Percentiles rank a stretch among this genome's conserved stretches.
Conservation (phyloP, 2,888 invertebrate genomes). For the Patella ulyssiponensis region DNA sequence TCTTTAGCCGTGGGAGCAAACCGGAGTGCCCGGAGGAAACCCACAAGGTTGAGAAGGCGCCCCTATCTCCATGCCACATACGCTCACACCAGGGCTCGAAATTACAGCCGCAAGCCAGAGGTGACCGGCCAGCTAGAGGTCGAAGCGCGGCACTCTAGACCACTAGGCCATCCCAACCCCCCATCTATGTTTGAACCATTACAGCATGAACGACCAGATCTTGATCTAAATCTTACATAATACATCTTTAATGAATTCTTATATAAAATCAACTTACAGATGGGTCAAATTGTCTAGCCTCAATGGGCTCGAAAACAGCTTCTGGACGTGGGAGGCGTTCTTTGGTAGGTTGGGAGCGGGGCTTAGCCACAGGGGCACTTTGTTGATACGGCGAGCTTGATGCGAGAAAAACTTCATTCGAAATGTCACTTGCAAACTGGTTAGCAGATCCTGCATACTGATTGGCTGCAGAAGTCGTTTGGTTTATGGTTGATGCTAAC, state of each 20-base stretch:
- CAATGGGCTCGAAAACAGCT: slow-evolving; percentile 38
- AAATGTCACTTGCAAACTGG: slow-evolving; percentile 11
- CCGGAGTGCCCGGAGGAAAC: too few relatives aligned
- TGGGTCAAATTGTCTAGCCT: slow-evolving; percentile 33
- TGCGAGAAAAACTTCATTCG: slow-evolving; percentile 3
- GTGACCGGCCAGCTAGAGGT: too few relatives aligned
- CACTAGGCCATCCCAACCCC: too few relatives aligned
- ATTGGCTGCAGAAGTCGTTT: slow-evolving; percentile 12
- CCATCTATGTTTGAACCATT: too few relatives aligned
- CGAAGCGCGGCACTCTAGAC: too few relatives aligned
- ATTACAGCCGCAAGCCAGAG: too few relatives aligned
- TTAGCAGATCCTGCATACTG: slow-evolving; percentile 18
- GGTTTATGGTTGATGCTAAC: slow-evolving; percentile 23
- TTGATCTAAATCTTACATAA: too few relatives aligned
- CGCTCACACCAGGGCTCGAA: too few relatives aligned
- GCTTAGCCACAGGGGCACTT: neutral
- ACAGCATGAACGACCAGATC: too few relatives aligned
- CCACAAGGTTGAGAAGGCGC: too few relatives aligned
- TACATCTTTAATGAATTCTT: neutral
- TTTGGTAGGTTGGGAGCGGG: neutral
- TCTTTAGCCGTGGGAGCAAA: too few relatives aligned
- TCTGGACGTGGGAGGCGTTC: slow-evolving; percentile 20
- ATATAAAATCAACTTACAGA: slow-evolving; percentile 34
- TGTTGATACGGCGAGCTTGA: slow-evolving; percentile 10
- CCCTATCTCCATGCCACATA: too few relatives aligned